A percentile compares a stretch with the other conserved stretches of the same genome.
These are phyloP conservation scores for Cephus nigrinus DNA, from an alignment of 2,888 invertebrate species.

Conservation along the genomic window DNA sequence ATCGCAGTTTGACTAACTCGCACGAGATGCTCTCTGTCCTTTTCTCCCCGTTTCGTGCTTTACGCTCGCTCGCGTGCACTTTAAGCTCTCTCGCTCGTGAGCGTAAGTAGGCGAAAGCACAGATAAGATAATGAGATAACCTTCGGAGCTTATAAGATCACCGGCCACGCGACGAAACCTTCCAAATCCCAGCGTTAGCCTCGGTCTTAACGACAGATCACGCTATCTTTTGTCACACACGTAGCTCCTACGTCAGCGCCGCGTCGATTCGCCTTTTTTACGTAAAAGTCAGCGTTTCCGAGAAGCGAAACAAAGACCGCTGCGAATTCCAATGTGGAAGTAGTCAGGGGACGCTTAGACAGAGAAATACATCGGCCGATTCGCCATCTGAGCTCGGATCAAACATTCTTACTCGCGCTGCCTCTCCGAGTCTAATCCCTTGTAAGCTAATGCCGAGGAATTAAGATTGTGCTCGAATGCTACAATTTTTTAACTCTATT, in stretches of 20 bases:
- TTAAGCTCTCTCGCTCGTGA: constrained; percentile 49
- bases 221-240: constrained; percentile 5
- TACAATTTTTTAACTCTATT: not conserved
- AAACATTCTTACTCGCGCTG: not conserved
- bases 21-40: not conserved
- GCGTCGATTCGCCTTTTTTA: not conserved
- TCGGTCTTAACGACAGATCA: constrained; percentile 8
- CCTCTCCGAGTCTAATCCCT: not conserved
- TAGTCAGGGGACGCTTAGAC: not conserved
- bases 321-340: not conserved
- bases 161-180: constrained; percentile 66
- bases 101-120: constrained; percentile 50
- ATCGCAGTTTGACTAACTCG: not conserved
- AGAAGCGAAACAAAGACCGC: not conserved
- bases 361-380: not conserved
- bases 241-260: not conserved
- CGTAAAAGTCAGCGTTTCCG: not conserved
- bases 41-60: not conserved
- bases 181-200: constrained; percentile 59
- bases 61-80: constrained; percentile 53
- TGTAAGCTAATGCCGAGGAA: not conserved
- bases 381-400: not conserved
- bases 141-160: constrained; percentile 65
- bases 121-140: constrained; percentile 67
- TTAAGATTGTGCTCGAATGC: not conserved